phyloP scores from a whole-genome alignment of 1,140 invertebrate genomes.

The Drosophila bocqueti region DNA sequence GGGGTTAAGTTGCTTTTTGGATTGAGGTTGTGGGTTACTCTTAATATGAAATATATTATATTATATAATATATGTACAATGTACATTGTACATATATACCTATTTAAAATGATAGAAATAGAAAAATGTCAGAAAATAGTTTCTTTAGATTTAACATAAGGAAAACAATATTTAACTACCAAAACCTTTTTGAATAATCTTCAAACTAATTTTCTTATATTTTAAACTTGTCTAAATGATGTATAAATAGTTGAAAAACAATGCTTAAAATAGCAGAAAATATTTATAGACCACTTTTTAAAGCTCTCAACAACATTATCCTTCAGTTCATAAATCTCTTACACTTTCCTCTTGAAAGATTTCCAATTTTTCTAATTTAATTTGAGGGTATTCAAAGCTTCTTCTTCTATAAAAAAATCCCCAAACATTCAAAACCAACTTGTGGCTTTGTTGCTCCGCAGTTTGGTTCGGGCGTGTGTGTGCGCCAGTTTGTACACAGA shows the following conservation, averaged over 20 bases:
- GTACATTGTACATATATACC: too few relatives aligned
- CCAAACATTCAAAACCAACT: constrained; percentile 25
- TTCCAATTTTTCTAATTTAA: not conserved
- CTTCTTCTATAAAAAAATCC: not conserved
- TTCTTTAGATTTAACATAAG: too few relatives aligned
- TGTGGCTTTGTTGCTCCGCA: constrained; percentile 29
- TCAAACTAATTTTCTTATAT: not conserved
- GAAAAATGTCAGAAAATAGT: too few relatives aligned
- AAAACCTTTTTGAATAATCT: not conserved
- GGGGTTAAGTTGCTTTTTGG: fast-evolving
- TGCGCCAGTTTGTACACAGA: constrained; percentile 74
- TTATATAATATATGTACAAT: too few relatives aligned
- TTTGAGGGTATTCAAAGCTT: constrained; percentile 16
- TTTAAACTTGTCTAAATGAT: not conserved
- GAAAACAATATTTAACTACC: not conserved
- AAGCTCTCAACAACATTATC: too few relatives aligned
- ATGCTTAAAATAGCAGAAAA: too few relatives aligned
- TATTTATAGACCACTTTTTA: too few relatives aligned
- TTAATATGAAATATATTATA: not conserved
- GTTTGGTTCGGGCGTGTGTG: constrained; percentile 7
- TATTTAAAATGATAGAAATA: too few relatives aligned
- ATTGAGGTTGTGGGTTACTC: too few relatives aligned
- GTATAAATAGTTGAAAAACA: not conserved
- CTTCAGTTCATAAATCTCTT: too few relatives aligned
- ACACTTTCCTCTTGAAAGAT: not conserved